These are phyloP conservation scores for Macrophya alboannulata DNA, from an alignment of 2,888 invertebrate species.

Conservation along the genomic window DNA sequence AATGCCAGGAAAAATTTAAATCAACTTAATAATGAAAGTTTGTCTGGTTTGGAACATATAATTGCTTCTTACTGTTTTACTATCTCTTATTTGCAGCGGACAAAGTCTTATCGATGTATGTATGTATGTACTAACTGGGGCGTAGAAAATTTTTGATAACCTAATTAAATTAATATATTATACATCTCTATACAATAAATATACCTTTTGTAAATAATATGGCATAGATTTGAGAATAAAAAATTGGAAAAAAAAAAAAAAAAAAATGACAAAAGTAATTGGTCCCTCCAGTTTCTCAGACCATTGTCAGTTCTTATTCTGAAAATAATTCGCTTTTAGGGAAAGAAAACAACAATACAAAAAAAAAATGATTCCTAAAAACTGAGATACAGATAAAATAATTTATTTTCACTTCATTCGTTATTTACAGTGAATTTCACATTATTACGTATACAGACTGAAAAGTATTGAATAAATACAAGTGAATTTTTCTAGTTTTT, in stretches of 20 bases:
- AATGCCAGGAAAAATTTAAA: neutral
- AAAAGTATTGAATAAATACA: conserved; percentile 14
- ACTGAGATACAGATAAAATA: conserved; percentile 37
- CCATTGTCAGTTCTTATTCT: neutral
- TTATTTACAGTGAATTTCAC: conserved; percentile 32
- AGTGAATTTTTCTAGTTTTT: neutral
- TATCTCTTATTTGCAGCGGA: neutral
- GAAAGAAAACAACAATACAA: no score
- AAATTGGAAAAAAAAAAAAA: neutral
- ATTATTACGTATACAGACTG: neutral
- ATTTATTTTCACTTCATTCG: conserved; percentile 41
- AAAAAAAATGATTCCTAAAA: neutral
- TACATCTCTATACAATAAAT: conserved; percentile 10
- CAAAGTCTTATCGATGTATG: conserved; percentile 4
- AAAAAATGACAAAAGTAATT: neutral
- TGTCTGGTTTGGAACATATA: neutral
- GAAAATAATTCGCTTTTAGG: neutral
- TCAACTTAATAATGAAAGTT: neutral
- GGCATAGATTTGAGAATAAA: conserved; percentile 40
- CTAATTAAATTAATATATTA: conserved; percentile 19
- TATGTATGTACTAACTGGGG: neutral
- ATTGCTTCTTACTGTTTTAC: conserved; percentile 2
- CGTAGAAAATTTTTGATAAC: conserved; percentile 27
- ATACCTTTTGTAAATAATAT: conserved; percentile 48
- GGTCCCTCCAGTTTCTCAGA: neutral